Conservation (phyloP, 2,888 invertebrate species). For the Hirtodrosophila trivittata region DNA sequence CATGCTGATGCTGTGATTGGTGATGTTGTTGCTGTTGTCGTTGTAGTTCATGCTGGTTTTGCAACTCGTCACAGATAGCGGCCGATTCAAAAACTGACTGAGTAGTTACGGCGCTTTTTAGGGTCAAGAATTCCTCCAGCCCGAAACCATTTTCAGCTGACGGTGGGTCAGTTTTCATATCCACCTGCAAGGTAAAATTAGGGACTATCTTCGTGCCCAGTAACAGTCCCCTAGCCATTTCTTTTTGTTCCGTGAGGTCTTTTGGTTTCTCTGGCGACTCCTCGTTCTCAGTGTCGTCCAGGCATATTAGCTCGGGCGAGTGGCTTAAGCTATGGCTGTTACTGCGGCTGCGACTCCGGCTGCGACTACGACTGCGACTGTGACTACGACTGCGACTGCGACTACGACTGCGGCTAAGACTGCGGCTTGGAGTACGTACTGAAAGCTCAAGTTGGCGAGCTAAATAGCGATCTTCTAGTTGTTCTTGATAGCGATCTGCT, state of each 20-base stretch:
- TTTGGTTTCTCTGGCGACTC: slow-evolving; percentile 61
- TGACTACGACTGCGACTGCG: slow-evolving; percentile 9
- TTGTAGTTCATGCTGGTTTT: slow-evolving; percentile 4
- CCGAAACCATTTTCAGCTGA: slow-evolving; percentile 48
- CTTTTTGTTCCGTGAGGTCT: neutral
- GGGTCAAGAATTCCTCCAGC: slow-evolving; percentile 56
- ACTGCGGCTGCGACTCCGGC: neutral
- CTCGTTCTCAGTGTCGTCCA: slow-evolving; percentile 70
- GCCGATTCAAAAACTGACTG: slow-evolving; percentile 21
- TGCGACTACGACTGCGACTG: slow-evolving; percentile 21
- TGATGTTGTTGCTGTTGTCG: neutral
- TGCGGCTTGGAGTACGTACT: slow-evolving; percentile 21
- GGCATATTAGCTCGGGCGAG: slow-evolving; percentile 61
- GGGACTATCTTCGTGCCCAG: neutral
- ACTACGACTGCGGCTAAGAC: slow-evolving; percentile 22
- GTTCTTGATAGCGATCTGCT: too few species aligned
- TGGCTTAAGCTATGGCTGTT: slow-evolving; percentile 16
- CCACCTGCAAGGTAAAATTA: slow-evolving; percentile 11
- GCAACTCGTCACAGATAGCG: slow-evolving; percentile 2
- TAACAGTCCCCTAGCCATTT: neutral
- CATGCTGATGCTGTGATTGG: slow-evolving; percentile 4
- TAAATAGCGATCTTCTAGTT: too few species aligned
- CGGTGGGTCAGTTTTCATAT: slow-evolving; percentile 10
- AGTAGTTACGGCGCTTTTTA: slow-evolving; percentile 25
- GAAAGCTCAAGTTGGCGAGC: neutral